phyloP scores from a whole-genome alignment of 2,888 invertebrate species.

The Microplitis manilae region DNA sequence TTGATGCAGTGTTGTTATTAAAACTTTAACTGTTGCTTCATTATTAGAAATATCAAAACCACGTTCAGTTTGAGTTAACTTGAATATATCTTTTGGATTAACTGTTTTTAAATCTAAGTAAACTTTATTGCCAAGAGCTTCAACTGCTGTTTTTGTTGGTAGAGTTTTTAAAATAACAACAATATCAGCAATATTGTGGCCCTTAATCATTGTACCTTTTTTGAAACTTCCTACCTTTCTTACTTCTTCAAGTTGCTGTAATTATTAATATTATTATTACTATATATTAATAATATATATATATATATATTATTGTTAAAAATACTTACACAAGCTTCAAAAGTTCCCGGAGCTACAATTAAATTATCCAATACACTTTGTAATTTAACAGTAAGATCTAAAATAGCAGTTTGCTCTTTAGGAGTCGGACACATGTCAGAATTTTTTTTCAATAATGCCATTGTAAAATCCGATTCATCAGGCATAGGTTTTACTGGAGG shows the following conservation, averaged over 20 bases:
- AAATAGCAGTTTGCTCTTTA: conserved; percentile 91
- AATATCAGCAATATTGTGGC: conserved; percentile 95
- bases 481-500: conserved; percentile 86
- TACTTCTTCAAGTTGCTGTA: conserved; percentile 91
- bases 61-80: conserved; percentile 76
- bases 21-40: conserved; percentile 89
- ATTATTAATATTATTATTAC: conserved; percentile 33
- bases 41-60: conserved; percentile 92
- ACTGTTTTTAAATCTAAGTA: conserved; percentile 87
- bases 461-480: conserved; percentile 88
- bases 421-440: conserved; percentile 92
- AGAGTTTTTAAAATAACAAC: conserved; percentile 97
- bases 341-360: conserved; percentile 93
- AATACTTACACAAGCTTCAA: conserved; percentile 93
- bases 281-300: neutral
- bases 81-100: conserved; percentile 77
- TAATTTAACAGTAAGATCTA: conserved; percentile 95
- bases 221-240: conserved; percentile 98
- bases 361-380: conserved; percentile 94
- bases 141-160: conserved; percentile 96
- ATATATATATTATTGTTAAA: neutral
- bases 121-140: conserved; percentile 90
- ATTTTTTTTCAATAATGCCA: conserved; percentile 94
- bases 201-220: conserved; percentile 97
- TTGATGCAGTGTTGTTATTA: conserved; percentile 94